Evolutionary conservation across 30 jellyfish, hydroid and myxozoan genomes (phyloP).

Genomic region (Aurelia aurita): DNA sequence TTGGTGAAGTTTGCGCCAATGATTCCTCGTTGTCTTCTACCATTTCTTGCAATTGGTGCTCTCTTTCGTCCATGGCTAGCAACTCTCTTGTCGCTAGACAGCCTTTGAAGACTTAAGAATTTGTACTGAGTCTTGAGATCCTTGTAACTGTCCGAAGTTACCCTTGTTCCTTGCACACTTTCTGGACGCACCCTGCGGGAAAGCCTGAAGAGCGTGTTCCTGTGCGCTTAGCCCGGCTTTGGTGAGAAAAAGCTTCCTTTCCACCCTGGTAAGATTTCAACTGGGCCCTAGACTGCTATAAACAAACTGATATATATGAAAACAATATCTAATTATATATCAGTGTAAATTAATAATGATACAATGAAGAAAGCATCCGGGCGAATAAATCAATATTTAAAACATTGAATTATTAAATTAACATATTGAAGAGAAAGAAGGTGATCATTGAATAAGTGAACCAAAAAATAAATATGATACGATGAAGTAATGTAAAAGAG

Average conservation of each 20-base stretch:
- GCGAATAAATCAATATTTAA: slow-evolving; percentile 58
- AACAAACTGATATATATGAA: slow-evolving; percentile 6
- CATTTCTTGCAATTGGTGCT: neutral
- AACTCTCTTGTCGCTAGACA: neutral
- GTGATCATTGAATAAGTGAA: no score
- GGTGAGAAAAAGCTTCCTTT: no score
- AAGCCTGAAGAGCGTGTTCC: no score
- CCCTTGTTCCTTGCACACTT: no score
- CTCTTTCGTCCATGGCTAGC: neutral
- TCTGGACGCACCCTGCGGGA: no score
- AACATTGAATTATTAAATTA: slow-evolving; percentile 21
- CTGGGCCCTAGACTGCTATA: neutral
- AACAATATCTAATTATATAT: slow-evolving; percentile 28
- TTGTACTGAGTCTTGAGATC: no score
- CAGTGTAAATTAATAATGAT: slow-evolving; percentile 33
- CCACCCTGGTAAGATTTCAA: no score
- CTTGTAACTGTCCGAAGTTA: no score
- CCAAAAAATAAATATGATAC: neutral
- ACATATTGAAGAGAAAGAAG: neutral
- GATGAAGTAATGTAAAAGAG: neutral
- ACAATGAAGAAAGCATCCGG: slow-evolving; percentile 43
- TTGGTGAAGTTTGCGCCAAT: neutral
- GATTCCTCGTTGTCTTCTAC: neutral
- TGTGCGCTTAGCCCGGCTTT: no score
- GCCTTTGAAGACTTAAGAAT: no score